phyloP scores from a whole-genome alignment of 2,888 invertebrate species.

The Drosophila silvestris region DNA sequence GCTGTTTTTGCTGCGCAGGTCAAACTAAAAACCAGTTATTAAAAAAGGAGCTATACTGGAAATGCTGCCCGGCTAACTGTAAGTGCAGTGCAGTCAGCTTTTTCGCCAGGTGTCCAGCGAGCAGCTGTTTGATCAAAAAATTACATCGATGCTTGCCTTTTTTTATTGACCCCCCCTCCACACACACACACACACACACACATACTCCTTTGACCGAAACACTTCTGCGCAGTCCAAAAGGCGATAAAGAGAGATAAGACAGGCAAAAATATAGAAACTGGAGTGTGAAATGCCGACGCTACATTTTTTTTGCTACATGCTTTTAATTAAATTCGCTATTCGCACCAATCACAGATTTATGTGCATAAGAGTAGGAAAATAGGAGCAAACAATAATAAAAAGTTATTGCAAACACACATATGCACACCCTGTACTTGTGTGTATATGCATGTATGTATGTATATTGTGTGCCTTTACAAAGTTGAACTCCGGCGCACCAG shows the following conservation, averaged over 20 bases:
- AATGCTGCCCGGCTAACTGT: constrained; percentile 20
- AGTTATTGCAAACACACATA: constrained; percentile 22
- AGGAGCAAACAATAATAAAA: constrained; percentile 24
- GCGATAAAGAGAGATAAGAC: constrained; percentile 6
- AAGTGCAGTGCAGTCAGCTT: constrained; percentile 12
- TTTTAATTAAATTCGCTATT: constrained; percentile 30
- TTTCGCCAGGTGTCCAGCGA: constrained; percentile 44
- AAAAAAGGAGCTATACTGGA: constrained; percentile 32
- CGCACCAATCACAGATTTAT: constrained; percentile 29
- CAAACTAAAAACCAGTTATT: constrained; percentile 49
- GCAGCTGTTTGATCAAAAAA: constrained; percentile 53
- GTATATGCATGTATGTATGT: background rate
- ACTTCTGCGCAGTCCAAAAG: constrained; percentile 36
- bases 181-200: background rate
- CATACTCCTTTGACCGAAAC: background rate
- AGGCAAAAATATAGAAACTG: background rate
- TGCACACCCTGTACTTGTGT: constrained; percentile 25
- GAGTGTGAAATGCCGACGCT: constrained; percentile 16
- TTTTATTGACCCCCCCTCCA: too few species aligned
- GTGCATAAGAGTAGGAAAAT: background rate
- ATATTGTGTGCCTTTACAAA: constrained; percentile 43
- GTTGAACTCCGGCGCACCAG: constrained; percentile 74
- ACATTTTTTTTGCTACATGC: constrained; percentile 1
- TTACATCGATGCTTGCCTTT: constrained; percentile 1
- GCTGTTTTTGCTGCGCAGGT: constrained; percentile 23